A percentile compares a stretch with the other conserved stretches of the same genome.
These are phyloP conservation scores for Huso huso DNA, from an alignment of 2,797 vertebrate species.

Conservation along the genomic window DNA sequence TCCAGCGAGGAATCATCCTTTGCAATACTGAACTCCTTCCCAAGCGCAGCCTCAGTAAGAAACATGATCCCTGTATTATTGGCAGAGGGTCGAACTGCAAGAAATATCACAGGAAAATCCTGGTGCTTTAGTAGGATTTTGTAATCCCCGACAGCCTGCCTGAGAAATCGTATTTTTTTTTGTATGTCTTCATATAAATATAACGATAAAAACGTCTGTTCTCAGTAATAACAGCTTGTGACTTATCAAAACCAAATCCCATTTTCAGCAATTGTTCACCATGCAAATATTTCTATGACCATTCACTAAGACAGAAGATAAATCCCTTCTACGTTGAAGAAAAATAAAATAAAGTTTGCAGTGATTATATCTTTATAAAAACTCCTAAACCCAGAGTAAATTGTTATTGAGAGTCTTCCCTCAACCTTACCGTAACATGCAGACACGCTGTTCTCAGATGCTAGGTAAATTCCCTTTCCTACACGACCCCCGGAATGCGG, in stretches of 20 bases:
- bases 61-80: conserved; percentile 77
- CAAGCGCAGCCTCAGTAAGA: conserved; percentile 79
- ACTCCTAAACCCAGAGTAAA: background rate
- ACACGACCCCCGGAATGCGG: conserved; percentile 84
- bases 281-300: no score
- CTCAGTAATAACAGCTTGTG: no score
- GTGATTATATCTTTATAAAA: background rate
- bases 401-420: no score
- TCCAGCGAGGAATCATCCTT: conserved; percentile 36
- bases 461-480: conserved; percentile 84
- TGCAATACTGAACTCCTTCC: conserved; percentile 64
- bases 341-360: background rate
- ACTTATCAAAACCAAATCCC: no score
- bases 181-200: no score
- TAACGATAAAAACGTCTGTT: no score
- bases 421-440: conserved; percentile 68
- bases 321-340: background rate
- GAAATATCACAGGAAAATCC: background rate
- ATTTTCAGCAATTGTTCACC: no score
- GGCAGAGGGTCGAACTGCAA: conserved; percentile 53
- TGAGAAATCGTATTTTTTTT: no score
- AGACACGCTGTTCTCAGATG: conserved; percentile 83
- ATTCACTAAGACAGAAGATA: background rate
- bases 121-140: no score
- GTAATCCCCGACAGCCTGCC: no score